Evolutionary conservation across 2,113 vertebrate species (phyloP).

Genomic region (Calyptommatus sinebrachiatus): DNA sequence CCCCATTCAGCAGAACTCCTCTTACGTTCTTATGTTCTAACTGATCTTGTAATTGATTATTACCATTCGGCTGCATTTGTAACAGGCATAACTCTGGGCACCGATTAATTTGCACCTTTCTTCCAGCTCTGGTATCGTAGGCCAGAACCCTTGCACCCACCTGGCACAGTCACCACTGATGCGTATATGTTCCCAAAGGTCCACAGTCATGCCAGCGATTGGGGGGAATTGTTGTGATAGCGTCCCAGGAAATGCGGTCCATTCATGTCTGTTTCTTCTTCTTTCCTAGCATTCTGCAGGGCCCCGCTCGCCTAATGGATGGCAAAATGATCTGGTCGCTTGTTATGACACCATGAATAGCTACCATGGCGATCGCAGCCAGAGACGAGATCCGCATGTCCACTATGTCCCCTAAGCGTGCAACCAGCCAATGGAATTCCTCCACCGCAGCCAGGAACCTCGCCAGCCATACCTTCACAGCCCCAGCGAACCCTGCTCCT

Average conservation of each 20-base stretch:
- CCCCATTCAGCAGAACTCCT: no score
- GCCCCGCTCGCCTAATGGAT: conserved; percentile 51
- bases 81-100: conserved; percentile 15
- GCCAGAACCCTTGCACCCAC: no score
- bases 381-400: conserved; percentile 86
- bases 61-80: neutral
- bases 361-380: conserved; percentile 95
- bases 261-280: no score
- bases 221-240: no score
- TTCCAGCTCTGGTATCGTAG: no score
- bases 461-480: conserved; percentile 70
- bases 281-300: neutral
- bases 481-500: conserved; percentile 81
- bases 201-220: no score
- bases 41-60: no score
- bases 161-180: no score
- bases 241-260: no score
- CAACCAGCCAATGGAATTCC: conserved; percentile 76
- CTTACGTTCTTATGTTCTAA: no score
- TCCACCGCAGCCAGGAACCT: conserved; percentile 70
- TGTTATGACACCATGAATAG: conserved; percentile 87
- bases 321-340: conserved; percentile 78
- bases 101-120: no score
- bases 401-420: conserved; percentile 87
- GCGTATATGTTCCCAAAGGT: no score